A percentile compares a stretch with the other conserved stretches of the same genome.
phyloP scores from a whole-genome alignment of 2,113 vertebrate genomes.

The Hepsetus odoe region DNA sequence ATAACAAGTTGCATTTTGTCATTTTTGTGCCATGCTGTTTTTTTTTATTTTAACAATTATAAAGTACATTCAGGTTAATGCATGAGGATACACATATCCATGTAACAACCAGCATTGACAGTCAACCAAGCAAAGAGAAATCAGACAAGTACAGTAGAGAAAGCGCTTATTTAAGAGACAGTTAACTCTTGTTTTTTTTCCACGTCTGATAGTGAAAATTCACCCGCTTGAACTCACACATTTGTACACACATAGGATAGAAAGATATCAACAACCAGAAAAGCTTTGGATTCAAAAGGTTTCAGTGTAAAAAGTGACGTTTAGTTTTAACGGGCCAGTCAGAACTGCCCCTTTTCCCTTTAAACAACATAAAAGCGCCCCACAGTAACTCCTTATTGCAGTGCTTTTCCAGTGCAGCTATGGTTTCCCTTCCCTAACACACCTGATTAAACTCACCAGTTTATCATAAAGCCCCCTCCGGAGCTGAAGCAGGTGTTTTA shows the following conservation, averaged over 20 bases:
- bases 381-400: neutral
- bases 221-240: neutral
- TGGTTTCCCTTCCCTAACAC: too few species aligned
- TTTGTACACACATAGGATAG: neutral
- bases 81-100: conserved; percentile 53
- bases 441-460: too few species aligned
- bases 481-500: too few species aligned
- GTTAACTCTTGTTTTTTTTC: neutral
- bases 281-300: conserved; percentile 16
- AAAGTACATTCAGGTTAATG: conserved; percentile 67
- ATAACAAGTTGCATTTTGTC: conserved; percentile 67
- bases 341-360: neutral
- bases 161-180: conserved; percentile 3
- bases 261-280: conserved; percentile 34
- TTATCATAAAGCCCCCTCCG: too few species aligned
- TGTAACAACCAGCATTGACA: conserved; percentile 40
- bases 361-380: neutral
- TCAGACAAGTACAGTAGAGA: conserved; percentile 38
- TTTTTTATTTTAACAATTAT: conserved; percentile 43
- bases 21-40: conserved; percentile 65
- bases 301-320: conserved; percentile 12
- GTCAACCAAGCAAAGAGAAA: conserved; percentile 54
- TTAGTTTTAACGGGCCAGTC: neutral
- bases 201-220: neutral
- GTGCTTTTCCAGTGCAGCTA: neutral